phyloP scores from a whole-genome alignment of 2,888 invertebrate genomes.

The Oscheius sp. region DNA sequence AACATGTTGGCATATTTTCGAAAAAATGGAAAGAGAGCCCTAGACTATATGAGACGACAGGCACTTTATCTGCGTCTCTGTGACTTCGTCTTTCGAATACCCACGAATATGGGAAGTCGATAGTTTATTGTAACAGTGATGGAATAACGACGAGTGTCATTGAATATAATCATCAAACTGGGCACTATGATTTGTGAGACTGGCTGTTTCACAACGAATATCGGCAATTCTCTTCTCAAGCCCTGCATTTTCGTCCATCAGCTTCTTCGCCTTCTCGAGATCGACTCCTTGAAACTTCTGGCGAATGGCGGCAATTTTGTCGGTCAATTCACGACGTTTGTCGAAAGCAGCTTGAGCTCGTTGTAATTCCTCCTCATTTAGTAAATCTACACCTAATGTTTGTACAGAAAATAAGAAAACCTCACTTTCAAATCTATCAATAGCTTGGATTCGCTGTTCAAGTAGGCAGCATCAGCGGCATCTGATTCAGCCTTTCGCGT shows the following conservation, averaged over 20 bases:
- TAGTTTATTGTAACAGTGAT: no score
- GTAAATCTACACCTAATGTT: not conserved
- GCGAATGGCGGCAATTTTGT: not conserved
- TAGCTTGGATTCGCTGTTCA: not conserved
- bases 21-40: no score
- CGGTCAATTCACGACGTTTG: not conserved
- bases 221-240: not conserved
- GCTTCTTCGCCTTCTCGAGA: not conserved
- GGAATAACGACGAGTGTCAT: no score
- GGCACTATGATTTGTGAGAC: no score
- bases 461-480: not conserved
- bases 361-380: constrained; percentile 5
- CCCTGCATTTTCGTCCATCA: not conserved
- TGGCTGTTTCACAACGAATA: no score
- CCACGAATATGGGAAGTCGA: no score
- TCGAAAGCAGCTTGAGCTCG: not conserved
- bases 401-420: not conserved
- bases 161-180: no score
- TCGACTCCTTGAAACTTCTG: not conserved
- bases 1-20: no score
- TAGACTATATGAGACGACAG: no score
- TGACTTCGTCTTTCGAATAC: no score
- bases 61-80: no score
- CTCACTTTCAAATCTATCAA: constrained; percentile 2
- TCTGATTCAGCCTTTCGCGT: not conserved